Evolutionary conservation across 2,888 invertebrate species (phyloP).

Genomic region (Matsumyia berberina): DNA sequence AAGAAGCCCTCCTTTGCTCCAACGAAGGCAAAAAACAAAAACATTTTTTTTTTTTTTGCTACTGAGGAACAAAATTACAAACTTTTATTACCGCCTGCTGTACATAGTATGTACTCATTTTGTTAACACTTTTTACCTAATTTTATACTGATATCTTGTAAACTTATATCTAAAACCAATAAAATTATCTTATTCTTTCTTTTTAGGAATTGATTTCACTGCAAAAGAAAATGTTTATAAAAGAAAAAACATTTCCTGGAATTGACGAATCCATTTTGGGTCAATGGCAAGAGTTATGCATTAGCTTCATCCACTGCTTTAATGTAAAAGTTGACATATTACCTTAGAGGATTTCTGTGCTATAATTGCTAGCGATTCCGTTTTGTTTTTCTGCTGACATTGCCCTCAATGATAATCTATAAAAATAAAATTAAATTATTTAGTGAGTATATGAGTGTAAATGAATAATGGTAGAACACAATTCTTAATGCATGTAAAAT

Average conservation of each 20-base stretch:
- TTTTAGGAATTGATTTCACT: constrained; percentile 24
- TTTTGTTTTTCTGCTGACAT: constrained; percentile 84
- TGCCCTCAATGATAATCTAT: constrained; percentile 84
- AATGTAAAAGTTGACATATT: constrained; percentile 65
- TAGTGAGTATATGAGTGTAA: not conserved
- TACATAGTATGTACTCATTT: not conserved
- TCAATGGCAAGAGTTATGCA: constrained; percentile 53
- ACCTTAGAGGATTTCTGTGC: constrained; percentile 82
- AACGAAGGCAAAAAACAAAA: not conserved
- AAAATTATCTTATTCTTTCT: not conserved
- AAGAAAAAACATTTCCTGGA: constrained; percentile 20
- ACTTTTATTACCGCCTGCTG: not conserved
- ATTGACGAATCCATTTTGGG: constrained; percentile 9
- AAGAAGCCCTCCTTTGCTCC: not conserved
- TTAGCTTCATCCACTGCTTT: constrained; percentile 4
- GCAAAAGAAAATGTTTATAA: constrained; percentile 14
- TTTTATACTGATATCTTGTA: constrained; percentile 5
- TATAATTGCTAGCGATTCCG: constrained; percentile 84
- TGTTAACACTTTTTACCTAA: not conserved
- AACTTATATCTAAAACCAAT: constrained; percentile 1
- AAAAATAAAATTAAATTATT: constrained; percentile 37
- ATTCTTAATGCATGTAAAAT: too few species aligned
- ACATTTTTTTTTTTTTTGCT: not conserved
- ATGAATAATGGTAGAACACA: too few species aligned
- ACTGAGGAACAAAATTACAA: not conserved